A percentile compares a stretch with the other conserved stretches of the same genome.
Evolutionary conservation across 2,797 vertebrate genomes (phyloP).

Genomic region (Champsocephalus esox): DNA sequence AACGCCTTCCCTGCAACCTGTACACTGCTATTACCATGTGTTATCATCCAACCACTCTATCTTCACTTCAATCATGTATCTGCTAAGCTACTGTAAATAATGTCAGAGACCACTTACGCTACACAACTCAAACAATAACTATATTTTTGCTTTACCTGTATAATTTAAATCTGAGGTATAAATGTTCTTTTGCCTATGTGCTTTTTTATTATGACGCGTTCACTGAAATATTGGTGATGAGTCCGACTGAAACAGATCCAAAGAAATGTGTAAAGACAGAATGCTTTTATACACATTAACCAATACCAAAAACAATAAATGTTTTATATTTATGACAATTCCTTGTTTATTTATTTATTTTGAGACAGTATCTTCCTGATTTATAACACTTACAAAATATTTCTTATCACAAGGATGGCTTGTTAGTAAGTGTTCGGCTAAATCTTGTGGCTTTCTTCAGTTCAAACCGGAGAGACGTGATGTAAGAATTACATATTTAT

Average conservation of each 20-base stretch:
- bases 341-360: constrained; percentile 10
- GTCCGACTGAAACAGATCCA: constrained; percentile 44
- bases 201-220: constrained; percentile 52
- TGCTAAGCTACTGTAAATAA: constrained; percentile 79
- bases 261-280: constrained; percentile 65
- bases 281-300: constrained; percentile 52
- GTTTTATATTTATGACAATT: constrained; percentile 79
- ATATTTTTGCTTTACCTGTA: constrained; percentile 50
- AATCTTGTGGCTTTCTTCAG: background rate
- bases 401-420: background rate
- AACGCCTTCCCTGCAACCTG: constrained; percentile 35
- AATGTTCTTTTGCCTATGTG: constrained; percentile 52
- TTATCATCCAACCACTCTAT: constrained; percentile 68
- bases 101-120: constrained; percentile 64
- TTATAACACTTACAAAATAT: background rate
- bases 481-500: too few species aligned
- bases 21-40: constrained; percentile 17
- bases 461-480: too few species aligned
- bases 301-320: constrained; percentile 72
- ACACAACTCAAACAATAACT: constrained; percentile 43
- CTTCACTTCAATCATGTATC: constrained; percentile 65
- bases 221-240: constrained; percentile 30
- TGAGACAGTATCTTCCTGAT: background rate
- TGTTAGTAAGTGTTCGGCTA: background rate
- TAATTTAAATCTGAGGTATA: constrained; percentile 68